Evolutionary conservation across 2,888 invertebrate genomes (phyloP).

Genomic region (Furcula furcula): DNA sequence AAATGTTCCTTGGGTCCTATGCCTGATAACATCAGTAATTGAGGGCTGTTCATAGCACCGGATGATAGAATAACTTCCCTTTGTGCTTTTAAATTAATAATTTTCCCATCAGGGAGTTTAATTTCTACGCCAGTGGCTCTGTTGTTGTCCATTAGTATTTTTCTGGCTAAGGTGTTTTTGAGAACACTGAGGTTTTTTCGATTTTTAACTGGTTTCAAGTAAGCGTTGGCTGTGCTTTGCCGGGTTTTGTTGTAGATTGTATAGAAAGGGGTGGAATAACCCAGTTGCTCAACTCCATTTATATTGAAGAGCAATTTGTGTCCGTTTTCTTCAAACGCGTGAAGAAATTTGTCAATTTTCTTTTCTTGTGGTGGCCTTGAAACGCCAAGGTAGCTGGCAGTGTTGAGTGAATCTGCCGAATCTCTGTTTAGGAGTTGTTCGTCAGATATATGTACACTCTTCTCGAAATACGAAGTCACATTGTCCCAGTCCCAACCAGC

Average conservation of each 20-base stretch:
- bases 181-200: slow-evolving; percentile 47
- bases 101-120: slow-evolving; percentile 23
- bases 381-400: slow-evolving; percentile 38
- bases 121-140: slow-evolving; percentile 43
- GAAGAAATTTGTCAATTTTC: slow-evolving; percentile 40
- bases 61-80: slow-evolving; percentile 55
- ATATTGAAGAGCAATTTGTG: slow-evolving; percentile 37
- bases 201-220: slow-evolving; percentile 39
- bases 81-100: slow-evolving; percentile 26
- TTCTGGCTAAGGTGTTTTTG: slow-evolving; percentile 43
- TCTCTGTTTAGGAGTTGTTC: slow-evolving; percentile 29
- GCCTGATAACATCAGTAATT: slow-evolving; percentile 57
- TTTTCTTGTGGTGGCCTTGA: slow-evolving; percentile 42
- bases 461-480: slow-evolving; percentile 47
- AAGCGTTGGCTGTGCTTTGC: slow-evolving; percentile 44
- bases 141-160: slow-evolving; percentile 39
- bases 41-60: slow-evolving; percentile 50
- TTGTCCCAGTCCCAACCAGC: slow-evolving; percentile 51
- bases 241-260: slow-evolving; percentile 33
- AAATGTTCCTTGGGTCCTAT: slow-evolving; percentile 51
- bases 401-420: slow-evolving; percentile 44
- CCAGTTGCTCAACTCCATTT: slow-evolving; percentile 46
- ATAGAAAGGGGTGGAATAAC: slow-evolving; percentile 38
- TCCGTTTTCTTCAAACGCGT: slow-evolving; percentile 45
- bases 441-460: slow-evolving; percentile 39